Conservation (phyloP, 2,113 vertebrate genomes). For the Paralichthys olivaceus region DNA sequence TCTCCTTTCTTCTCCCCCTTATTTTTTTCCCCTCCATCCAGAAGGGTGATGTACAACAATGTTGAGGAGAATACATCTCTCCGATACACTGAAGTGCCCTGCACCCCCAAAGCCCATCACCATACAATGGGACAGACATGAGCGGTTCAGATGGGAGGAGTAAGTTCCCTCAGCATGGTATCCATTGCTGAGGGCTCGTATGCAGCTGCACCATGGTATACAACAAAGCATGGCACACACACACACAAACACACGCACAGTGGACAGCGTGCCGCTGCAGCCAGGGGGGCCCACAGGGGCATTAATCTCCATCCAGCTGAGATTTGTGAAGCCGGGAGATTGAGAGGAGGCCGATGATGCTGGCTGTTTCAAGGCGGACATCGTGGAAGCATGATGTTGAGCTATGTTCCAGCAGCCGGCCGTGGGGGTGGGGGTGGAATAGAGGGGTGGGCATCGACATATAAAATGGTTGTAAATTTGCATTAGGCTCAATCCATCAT, state of each 20-base stretch:
- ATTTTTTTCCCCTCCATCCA: constrained; percentile 62
- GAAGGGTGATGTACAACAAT: constrained; percentile 75
- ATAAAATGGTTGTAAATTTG: constrained; percentile 99
- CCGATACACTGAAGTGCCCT: constrained; percentile 40
- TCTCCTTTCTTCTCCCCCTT: constrained; percentile 70
- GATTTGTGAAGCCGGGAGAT: constrained; percentile 80
- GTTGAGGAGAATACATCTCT: constrained; percentile 65
- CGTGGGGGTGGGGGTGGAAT: constrained; percentile 11
- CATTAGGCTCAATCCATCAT: constrained; percentile 98
- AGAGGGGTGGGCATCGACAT: constrained; percentile 88
- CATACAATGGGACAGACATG: constrained; percentile 40
- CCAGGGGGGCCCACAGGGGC: constrained; percentile 47
- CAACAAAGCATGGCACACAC: constrained; percentile 21
- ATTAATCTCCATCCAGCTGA: constrained; percentile 83
- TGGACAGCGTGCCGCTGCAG: constrained; percentile 52
- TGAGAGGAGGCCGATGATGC: constrained; percentile 83
- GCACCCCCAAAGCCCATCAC: constrained; percentile 45
- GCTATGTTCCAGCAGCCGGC: constrained; percentile 90
- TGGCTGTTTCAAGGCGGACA: constrained; percentile 85
- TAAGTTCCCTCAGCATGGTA: constrained; percentile 12
- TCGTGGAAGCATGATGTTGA: constrained; percentile 95
- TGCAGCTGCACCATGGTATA: neutral
- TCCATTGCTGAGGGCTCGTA: constrained; percentile 7
- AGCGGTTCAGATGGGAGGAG: constrained; percentile 36
- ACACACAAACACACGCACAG: constrained; percentile 22